Percentiles rank a stretch among this genome's conserved stretches.
Evolutionary conservation across 37 sponge, comb jelly and placozoan genomes (phyloP).

Genomic region (Mnemiopsis leidyi): DNA sequence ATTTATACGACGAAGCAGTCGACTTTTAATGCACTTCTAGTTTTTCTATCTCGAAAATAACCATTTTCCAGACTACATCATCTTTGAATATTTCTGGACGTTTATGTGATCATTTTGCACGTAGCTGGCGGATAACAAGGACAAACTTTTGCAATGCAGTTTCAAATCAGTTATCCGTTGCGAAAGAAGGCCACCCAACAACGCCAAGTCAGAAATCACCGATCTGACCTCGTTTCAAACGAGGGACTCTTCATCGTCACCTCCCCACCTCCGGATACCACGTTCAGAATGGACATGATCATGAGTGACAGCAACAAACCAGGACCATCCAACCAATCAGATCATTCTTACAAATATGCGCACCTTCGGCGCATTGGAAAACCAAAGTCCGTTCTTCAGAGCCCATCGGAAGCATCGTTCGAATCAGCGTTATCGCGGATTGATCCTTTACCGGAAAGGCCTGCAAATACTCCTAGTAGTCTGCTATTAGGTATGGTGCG

Average conservation of each 20-base stretch:
- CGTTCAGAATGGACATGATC: not conserved
- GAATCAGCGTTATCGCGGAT: not conserved
- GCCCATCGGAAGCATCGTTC: not conserved
- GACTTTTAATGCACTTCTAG: not conserved
- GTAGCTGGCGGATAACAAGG: not conserved
- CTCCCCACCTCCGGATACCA: not conserved
- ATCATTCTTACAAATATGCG: not conserved
- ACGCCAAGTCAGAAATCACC: not conserved
- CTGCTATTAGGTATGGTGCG: not conserved
- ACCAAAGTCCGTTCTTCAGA: not conserved
- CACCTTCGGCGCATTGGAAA: not conserved
- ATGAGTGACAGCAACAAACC: not conserved
- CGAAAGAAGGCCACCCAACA: not conserved
- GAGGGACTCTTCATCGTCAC: not conserved
- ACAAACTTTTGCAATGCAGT: not conserved
- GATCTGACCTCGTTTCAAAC: not conserved
- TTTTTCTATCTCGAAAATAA: not conserved
- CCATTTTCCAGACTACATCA: not conserved
- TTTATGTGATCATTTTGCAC: not conserved
- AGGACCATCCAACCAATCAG: not conserved
- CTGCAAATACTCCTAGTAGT: not conserved
- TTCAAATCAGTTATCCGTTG: not conserved
- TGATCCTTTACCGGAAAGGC: not conserved
- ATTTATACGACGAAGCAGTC: not conserved
- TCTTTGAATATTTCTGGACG: not conserved